Conservation (phyloP, 2,888 invertebrate species). For the Odontocerum albicorne region DNA sequence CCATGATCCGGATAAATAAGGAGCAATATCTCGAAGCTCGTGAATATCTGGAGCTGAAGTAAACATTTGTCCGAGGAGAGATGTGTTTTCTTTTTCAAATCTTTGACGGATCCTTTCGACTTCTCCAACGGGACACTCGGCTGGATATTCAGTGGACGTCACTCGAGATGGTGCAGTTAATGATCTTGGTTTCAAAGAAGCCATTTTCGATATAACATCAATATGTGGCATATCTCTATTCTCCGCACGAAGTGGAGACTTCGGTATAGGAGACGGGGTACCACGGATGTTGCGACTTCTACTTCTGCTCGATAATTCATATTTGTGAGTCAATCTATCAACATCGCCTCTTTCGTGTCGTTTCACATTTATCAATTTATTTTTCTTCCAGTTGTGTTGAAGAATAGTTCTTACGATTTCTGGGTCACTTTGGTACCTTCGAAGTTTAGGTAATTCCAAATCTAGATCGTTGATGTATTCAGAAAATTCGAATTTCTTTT, state of each 20-base stretch:
- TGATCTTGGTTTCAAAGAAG: conserved; percentile 59
- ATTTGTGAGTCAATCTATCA: conserved; percentile 61
- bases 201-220: conserved; percentile 86
- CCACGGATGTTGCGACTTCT: conserved; percentile 52
- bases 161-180: conserved; percentile 43
- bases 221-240: conserved; percentile 86
- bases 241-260: conserved; percentile 62
- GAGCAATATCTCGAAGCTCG: conserved; percentile 75
- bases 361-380: conserved; percentile 50
- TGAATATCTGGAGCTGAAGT: conserved; percentile 79
- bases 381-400: conserved; percentile 51
- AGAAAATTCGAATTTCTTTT: conserved; percentile 74
- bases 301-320: conserved; percentile 58
- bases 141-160: conserved; percentile 50
- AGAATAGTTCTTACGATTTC: conserved; percentile 66
- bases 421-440: conserved; percentile 78
- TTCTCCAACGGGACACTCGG: conserved; percentile 63
- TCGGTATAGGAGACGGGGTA: conserved; percentile 65
- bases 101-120: conserved; percentile 72
- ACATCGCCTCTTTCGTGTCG: conserved; percentile 61
- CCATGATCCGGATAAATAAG: conserved; percentile 79
- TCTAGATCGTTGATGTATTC: conserved; percentile 48
- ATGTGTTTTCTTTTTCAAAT: conserved; percentile 64
- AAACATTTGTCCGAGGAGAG: conserved; percentile 75
- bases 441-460: conserved; percentile 46